Percentiles rank a stretch among this genome's conserved stretches.
Evolutionary conservation across 2,888 invertebrate species (phyloP).

Genomic region (Drosophila atripex): DNA sequence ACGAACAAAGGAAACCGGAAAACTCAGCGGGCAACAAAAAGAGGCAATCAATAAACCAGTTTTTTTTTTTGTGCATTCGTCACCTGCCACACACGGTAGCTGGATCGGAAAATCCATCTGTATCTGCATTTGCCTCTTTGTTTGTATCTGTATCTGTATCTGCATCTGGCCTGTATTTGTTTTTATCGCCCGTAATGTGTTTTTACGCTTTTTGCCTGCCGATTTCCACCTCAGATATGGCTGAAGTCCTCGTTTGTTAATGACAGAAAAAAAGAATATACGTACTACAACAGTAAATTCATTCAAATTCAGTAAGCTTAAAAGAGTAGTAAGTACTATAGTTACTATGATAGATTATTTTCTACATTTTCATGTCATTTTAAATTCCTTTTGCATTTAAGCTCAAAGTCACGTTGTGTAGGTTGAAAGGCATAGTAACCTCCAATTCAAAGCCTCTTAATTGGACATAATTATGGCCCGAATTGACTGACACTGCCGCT

Average conservation of each 20-base stretch:
- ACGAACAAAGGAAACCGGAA: conserved; percentile 28
- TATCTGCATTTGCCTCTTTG: conserved; percentile 5
- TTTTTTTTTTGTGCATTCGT: conserved; percentile 25
- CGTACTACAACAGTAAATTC: background rate
- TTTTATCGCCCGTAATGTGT: conserved; percentile 27
- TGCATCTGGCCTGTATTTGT: conserved; percentile 20
- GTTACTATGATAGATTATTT: background rate
- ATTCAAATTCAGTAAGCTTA: background rate
- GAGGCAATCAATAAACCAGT: conserved; percentile 33
- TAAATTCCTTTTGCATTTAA: background rate
- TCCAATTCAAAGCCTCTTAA: conserved; percentile 31
- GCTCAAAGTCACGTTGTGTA: background rate
- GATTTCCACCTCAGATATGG: conserved; percentile 14
- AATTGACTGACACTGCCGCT: conserved; percentile 15
- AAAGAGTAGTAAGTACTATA: no score
- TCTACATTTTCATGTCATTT: background rate
- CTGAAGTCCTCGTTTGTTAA: background rate
- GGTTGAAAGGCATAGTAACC: conserved; percentile 11
- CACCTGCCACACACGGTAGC: conserved; percentile 18
- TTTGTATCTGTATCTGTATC: background rate
- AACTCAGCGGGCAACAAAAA: conserved; percentile 29
- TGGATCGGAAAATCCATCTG: conserved; percentile 25
- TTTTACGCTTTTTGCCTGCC: conserved; percentile 19
- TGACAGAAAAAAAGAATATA: conserved; percentile 11
- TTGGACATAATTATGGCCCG: conserved; percentile 29